Percentiles rank a stretch among this genome's conserved stretches.
phyloP scores from a whole-genome alignment of 2,113 vertebrate genomes.

The Phaetusa simplex region DNA sequence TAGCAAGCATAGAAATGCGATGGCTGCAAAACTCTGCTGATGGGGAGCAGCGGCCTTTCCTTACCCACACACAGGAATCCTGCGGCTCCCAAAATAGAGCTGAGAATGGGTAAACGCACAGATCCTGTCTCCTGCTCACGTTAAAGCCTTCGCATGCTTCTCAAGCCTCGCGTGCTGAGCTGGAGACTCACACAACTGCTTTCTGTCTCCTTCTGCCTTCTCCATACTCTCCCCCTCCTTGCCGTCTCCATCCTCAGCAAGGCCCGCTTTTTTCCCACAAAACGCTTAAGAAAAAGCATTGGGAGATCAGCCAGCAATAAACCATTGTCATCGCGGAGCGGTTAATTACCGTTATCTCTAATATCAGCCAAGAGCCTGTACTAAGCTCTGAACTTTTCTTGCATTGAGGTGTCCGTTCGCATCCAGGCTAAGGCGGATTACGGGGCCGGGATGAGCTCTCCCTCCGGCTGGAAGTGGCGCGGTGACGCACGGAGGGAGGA shows the following conservation, averaged over 20 bases:
- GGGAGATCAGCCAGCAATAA: not conserved
- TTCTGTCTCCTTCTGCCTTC: not conserved
- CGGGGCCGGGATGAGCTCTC: not conserved
- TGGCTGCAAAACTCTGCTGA: not conserved
- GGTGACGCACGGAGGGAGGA: not conserved
- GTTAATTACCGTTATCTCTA: slow-evolving; percentile 1
- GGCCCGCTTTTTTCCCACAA: not conserved
- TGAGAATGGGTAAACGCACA: not conserved
- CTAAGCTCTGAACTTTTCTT: not conserved
- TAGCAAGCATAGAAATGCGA: not conserved
- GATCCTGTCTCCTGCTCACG: not conserved
- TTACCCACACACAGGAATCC: not conserved
- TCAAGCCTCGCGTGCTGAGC: not conserved
- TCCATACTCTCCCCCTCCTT: not conserved
- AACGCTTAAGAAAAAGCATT: not conserved
- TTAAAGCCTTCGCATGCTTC: not conserved
- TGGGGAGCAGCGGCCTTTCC: not conserved
- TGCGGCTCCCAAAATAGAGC: not conserved
- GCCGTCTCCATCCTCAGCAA: not conserved
- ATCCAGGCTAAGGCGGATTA: not conserved
- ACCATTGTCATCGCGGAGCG: not conserved
- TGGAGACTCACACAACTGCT: not conserved
- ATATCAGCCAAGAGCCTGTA: not conserved
- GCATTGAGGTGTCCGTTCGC: not conserved
- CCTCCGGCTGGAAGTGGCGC: not conserved